Evolutionary conservation across 2,797 vertebrate genomes (phyloP).

Genomic region (Manis crassicaudata): DNA sequence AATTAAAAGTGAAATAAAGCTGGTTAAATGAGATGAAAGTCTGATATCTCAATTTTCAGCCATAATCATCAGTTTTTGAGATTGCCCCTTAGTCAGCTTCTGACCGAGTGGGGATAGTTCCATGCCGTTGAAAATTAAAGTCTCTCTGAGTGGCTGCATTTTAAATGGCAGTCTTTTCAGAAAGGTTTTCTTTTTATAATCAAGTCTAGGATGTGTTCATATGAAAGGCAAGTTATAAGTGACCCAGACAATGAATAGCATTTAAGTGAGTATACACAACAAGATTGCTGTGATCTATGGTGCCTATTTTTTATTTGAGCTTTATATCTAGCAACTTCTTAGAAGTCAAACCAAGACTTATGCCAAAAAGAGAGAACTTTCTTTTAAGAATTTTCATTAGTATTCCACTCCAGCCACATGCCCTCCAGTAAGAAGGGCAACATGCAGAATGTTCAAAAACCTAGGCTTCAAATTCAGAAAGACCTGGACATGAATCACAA

Average conservation of each 20-base stretch:
- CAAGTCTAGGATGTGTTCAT: not conserved
- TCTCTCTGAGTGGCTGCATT: not conserved
- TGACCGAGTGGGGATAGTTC: slow-evolving; percentile 29
- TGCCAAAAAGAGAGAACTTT: slow-evolving; percentile 21
- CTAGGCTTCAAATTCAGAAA: not conserved
- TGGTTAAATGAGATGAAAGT: slow-evolving; percentile 71
- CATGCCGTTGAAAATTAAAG: slow-evolving; percentile 23
- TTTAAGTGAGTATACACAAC: not conserved
- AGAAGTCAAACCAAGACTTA: slow-evolving; percentile 1
- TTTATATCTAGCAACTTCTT: not conserved
- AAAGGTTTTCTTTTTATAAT: slow-evolving; percentile 49
- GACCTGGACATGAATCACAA: not conserved
- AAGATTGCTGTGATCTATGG: slow-evolving; percentile 3
- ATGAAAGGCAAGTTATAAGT: not conserved
- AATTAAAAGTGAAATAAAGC: slow-evolving; percentile 60
- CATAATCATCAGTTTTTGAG: slow-evolving; percentile 52
- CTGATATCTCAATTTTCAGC: slow-evolving; percentile 70
- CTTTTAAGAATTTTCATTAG: slow-evolving; percentile 15
- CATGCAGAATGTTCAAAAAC: not conserved
- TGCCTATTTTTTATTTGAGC: not conserved
- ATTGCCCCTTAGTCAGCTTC: slow-evolving; percentile 44
- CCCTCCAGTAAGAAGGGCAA: not conserved
- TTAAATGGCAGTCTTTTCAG: slow-evolving; percentile 29
- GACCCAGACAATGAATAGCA: slow-evolving; percentile 31
- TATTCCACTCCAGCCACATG: not conserved